Conservation (phyloP, 2,888 invertebrate genomes). For the Drosophila flavopinicola region DNA sequence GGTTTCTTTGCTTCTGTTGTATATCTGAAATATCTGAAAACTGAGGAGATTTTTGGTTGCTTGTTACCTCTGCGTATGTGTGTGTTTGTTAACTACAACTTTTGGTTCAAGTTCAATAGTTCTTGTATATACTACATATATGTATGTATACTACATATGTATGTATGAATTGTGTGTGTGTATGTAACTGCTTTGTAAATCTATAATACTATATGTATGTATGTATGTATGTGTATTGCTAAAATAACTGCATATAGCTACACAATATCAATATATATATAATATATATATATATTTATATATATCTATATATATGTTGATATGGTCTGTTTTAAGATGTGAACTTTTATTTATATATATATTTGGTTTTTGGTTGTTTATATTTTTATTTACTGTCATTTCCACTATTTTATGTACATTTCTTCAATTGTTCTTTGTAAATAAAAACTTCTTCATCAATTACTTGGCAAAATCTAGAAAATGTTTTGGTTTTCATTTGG, state of each 20-base stretch:
- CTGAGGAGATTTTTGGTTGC: constrained; percentile 33
- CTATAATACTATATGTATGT: no score
- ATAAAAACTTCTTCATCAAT: constrained; percentile 8
- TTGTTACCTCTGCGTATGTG: neutral
- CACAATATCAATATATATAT: constrained; percentile 33
- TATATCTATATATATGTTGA: constrained; percentile 49
- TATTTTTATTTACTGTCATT: constrained; percentile 13
- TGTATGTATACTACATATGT: no score
- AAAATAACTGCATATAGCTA: constrained; percentile 42
- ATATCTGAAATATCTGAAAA: constrained; percentile 38
- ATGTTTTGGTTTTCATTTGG: constrained; percentile 3
- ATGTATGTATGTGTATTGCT: constrained; percentile 29
- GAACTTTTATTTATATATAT: constrained; percentile 31
- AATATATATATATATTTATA: constrained; percentile 20
- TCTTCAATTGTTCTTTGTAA: constrained; percentile 4
- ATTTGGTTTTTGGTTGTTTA: constrained; percentile 7
- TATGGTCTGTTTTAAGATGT: constrained; percentile 72
- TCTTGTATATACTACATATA: constrained; percentile 7
- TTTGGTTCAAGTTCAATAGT: constrained; percentile 13
- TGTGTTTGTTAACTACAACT: constrained; percentile 34
- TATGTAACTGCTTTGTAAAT: constrained; percentile 1
- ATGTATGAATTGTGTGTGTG: constrained; percentile 10
- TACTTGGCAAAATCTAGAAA: constrained; percentile 28
- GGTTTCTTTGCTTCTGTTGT: constrained; percentile 35
- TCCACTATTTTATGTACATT: constrained; percentile 51